Base-by-base conservation (phyloP, 2,888 invertebrate genomes). In the Tipula vernalis region DNA sequence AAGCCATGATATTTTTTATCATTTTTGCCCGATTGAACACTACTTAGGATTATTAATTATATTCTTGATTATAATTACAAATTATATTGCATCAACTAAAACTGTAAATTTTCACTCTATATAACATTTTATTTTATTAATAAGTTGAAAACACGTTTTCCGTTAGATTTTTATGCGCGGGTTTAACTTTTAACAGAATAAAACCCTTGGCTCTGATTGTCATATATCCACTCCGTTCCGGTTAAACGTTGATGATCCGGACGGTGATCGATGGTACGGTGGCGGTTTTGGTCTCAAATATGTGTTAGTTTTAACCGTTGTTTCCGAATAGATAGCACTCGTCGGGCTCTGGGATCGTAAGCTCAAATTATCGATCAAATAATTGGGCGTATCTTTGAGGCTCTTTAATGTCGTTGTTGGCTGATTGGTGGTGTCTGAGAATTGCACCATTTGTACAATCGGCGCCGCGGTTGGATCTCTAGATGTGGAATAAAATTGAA, bases 401-500 rank as follows among this genome's bases (percentile, higher is more conserved):
- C 94, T 94, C 88, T 94, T 93, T 13, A 94, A 90, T 6, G 94
- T 94, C 86, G 94, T 93, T 36, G 93, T 92, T 6, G 93, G 94
- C 87, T 93, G 92, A 89, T 92, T 92, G 10, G 93, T 92, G 13
- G 93, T 90, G 87, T 91, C 93, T 15, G 94, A 93, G 89, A 94
- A 94, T 89, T 94, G 94, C 4, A 94, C 94, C 92, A 94, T 93
- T 91, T 94, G 94, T 42, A 94, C 93, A 12, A 93, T 85, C 10
- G 85, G 85, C 13, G 85, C 42, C 44, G 39, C 36, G 3, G 15
- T 18, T 18, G 39, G 44, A 8, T 85, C 85, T 5, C 85, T 85
- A 85, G 3, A 85, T 0, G 10, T 10, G 28, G 10, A 71, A 71
- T 18, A 71, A 71, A 71, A 71, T 5, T 28, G 28, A 71, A 28